Percentiles rank a stretch among this genome's conserved stretches.
These are phyloP conservation scores for Agelastica alni DNA, from an alignment of 2,888 invertebrate genomes.

Conservation along the genomic window DNA sequence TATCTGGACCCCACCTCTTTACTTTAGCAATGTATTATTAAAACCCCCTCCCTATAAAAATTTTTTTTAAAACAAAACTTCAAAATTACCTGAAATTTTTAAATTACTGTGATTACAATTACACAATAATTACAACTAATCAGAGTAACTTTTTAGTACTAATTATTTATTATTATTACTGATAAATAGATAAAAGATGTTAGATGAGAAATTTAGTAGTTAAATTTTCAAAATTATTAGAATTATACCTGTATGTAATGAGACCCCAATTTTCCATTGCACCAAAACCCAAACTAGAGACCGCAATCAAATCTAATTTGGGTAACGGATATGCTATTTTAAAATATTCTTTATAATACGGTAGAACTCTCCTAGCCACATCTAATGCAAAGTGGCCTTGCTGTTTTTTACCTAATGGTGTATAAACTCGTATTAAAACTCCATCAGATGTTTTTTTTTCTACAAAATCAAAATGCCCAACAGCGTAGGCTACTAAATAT, in stretches of 20 bases:
- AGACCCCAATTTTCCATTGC: slow-evolving; percentile 99
- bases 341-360: slow-evolving; percentile 94
- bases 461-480: slow-evolving; percentile 93
- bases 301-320: slow-evolving; percentile 94
- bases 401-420: slow-evolving; percentile 87
- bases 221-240: slow-evolving; percentile 78
- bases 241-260: slow-evolving; percentile 71
- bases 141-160: no score
- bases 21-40: no score
- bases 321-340: slow-evolving; percentile 92
- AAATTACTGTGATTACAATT: no score
- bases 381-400: slow-evolving; percentile 91
- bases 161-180: no score
- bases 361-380: slow-evolving; percentile 87
- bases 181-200: no score
- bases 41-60: no score
- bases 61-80: no score
- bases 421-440: slow-evolving; percentile 78
- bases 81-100: no score
- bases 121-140: no score
- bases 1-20: no score
- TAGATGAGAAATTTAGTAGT: slow-evolving; percentile 39
- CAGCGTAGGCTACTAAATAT: slow-evolving; percentile 90
- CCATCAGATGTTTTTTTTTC: slow-evolving; percentile 83
- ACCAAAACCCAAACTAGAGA: slow-evolving; percentile 91